A percentile compares a stretch with the other conserved stretches of the same genome.
Evolutionary conservation across 2,797 vertebrate genomes (phyloP).

Genomic region (Catostomus latipinnis): DNA sequence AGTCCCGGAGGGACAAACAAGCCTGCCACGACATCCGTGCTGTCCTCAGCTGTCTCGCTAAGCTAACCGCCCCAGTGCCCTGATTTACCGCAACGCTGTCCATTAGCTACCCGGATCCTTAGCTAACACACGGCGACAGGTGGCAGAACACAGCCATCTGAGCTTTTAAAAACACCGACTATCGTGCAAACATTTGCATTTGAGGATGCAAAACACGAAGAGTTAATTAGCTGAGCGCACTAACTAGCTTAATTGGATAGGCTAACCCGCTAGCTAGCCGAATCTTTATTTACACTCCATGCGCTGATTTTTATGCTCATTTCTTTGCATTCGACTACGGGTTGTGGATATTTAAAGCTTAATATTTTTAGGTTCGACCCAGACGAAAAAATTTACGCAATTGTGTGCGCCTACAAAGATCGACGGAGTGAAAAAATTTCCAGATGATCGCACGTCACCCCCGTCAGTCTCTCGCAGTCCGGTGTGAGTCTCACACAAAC

Average conservation of each 20-base stretch:
- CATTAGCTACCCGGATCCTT: conserved; percentile 62
- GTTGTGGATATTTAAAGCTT: not conserved
- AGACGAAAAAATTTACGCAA: conserved; percentile 4
- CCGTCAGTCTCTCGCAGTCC: conserved; percentile 68
- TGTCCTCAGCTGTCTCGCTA: conserved; percentile 70
- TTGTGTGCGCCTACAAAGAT: not conserved
- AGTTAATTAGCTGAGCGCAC: conserved; percentile 55
- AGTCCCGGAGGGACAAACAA: conserved; percentile 69
- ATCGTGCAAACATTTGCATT: conserved; percentile 41
- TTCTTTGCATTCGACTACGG: conserved; percentile 19
- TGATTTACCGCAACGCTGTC: conserved; percentile 66
- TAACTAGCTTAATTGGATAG: conserved; percentile 51
- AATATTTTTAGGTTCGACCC: not conserved
- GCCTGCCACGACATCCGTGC: conserved; percentile 73
- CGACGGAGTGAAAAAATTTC: conserved; percentile 59
- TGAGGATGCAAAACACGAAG: conserved; percentile 43
- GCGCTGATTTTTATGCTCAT: conserved; percentile 25
- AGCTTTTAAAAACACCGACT: conserved; percentile 14
- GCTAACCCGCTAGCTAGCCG: conserved; percentile 54
- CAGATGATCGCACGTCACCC: conserved; percentile 74
- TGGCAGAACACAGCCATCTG: conserved; percentile 44
- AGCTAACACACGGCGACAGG: conserved; percentile 44
- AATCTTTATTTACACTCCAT: conserved; percentile 31
- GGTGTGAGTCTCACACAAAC: conserved; percentile 62
- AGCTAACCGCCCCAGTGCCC: conserved; percentile 77